Evolutionary conservation across 92 coral and sea anemone species (phyloP), one percentile per base, ranked within the genome.

Genomic region (Isaurus tuberculatus): DNA sequence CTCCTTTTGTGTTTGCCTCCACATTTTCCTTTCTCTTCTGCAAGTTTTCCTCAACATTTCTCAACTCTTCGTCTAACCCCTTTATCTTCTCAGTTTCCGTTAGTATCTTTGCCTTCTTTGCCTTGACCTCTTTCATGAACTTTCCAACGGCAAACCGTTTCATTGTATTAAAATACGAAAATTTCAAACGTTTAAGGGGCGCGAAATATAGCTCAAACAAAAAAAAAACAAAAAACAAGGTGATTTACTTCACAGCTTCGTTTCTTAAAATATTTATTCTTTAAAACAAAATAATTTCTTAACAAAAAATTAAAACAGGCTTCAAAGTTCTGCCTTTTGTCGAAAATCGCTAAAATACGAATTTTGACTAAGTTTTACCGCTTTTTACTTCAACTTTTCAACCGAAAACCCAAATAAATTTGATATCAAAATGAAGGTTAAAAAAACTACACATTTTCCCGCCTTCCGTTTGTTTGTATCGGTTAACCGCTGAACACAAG

Each of bases 271-370:
- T 60, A 27, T 60, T 60, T 60, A 60, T 13, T 60, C 66, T 60
- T 60, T 60, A 60, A 13, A 60, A 60, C 66, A 22, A 60, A 60
- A 8, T 13, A 28, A 60, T 60, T 22, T 13, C 66, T 4, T 3
- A 13, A 60, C 66, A 60, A 60, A 60, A 60, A 60, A n/a, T 60
- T 60, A 60, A 60, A 60, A 60, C 66, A 60, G 22, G 66, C 66
- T 22, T 60, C 3, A 60, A 60, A 60, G n/a, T 60, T n/a, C 28
- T 9, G 27, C 8, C 66, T 60, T 60, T 60, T 60, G 66, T 60
- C 66, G 28, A 60, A 60, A 60, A 60, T 22, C 66, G 22, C 66
- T 60, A 60, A 60, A 60, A 60, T 60, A 60, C 66, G n/a, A 13
- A 60, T 60, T 60, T 60, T 60, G 66, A 22, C 66, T 60, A 65